Percentiles rank a stretch among this genome's conserved stretches.
These are phyloP conservation scores for Pristionchus exspectatus DNA, from an alignment of 2,888 invertebrate genomes.

Conservation along the genomic window DNA sequence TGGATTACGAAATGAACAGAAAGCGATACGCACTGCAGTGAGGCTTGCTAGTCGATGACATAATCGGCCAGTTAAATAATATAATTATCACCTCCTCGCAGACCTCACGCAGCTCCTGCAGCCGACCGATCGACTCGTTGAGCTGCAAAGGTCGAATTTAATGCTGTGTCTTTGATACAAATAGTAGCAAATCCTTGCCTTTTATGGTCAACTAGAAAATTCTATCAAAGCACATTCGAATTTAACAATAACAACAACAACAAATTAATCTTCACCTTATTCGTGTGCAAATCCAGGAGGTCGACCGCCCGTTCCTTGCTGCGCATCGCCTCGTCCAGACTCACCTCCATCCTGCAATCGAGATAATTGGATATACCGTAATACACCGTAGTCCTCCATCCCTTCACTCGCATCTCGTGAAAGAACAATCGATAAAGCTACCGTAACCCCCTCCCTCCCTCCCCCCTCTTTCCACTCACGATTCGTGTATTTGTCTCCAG, in stretches of 20 bases:
- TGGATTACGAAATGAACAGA: no score
- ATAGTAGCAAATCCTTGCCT: background rate
- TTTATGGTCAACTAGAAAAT: background rate
- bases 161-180: background rate
- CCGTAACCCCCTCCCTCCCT: background rate
- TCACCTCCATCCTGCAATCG: background rate
- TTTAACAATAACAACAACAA: background rate
- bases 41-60: background rate
- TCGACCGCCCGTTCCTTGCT: background rate
- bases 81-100: background rate
- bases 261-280: background rate
- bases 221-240: background rate
- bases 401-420: background rate
- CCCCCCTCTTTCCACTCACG: background rate
- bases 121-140: background rate
- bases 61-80: background rate
- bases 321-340: background rate
- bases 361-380: background rate
- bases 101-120: constrained; percentile 7
- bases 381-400: background rate
- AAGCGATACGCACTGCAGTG: no score
- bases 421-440: background rate
- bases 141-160: background rate
- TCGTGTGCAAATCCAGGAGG: background rate
- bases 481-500: constrained; percentile 35